Evolutionary conservation across 1,140 invertebrate species (phyloP).

Genomic region (Condylostylus longicornis): DNA sequence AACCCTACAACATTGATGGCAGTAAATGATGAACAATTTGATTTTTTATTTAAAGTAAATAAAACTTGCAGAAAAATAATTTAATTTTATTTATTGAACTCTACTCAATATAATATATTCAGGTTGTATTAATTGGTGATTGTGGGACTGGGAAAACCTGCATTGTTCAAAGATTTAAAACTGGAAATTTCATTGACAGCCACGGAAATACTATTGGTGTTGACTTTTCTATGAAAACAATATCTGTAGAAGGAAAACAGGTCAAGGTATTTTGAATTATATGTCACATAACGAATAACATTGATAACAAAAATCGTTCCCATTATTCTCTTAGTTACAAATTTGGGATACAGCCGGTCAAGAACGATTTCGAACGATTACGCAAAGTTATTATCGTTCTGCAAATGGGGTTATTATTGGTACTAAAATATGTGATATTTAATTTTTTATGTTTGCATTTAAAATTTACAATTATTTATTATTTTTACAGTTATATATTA

Average conservation of each 20-base stretch:
- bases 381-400: slow-evolving; percentile 86
- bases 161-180: slow-evolving; percentile 82
- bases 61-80: no score
- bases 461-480: background rate
- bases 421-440: slow-evolving; percentile 29
- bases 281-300: background rate
- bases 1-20: slow-evolving; percentile 37
- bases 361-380: slow-evolving; percentile 82
- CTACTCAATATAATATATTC: no score
- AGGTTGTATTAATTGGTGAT: slow-evolving; percentile 62
- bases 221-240: slow-evolving; percentile 94
- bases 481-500: background rate
- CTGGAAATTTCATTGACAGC: slow-evolving; percentile 80
- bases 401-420: slow-evolving; percentile 81
- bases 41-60: slow-evolving; percentile 68
- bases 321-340: slow-evolving; percentile 36
- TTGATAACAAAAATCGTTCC: background rate
- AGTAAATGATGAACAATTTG: slow-evolving; percentile 46
- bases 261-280: slow-evolving; percentile 56
- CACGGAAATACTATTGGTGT: slow-evolving; percentile 92
- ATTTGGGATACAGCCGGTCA: slow-evolving; percentile 92
- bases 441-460: background rate
- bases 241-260: slow-evolving; percentile 79
- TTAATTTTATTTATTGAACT: no score
- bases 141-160: slow-evolving; percentile 68